Conservation (phyloP, 2,797 vertebrate genomes). For the Xenopus petersii region DNA sequence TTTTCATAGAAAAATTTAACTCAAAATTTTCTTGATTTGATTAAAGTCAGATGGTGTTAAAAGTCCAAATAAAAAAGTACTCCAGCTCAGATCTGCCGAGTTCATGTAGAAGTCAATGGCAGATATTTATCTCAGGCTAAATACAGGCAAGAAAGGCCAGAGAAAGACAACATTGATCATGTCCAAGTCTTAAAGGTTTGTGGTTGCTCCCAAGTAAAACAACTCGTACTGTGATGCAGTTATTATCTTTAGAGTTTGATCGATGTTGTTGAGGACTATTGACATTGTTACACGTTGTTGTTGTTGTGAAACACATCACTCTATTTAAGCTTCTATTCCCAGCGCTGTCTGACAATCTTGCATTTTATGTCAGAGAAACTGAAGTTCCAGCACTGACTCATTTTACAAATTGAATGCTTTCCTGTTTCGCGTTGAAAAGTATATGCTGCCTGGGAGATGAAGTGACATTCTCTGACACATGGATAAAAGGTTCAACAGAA, state of each 20-base stretch:
- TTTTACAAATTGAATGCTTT: slow-evolving; percentile 41
- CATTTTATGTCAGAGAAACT: slow-evolving; percentile 39
- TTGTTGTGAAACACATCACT: slow-evolving; percentile 30
- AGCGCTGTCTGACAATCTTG: slow-evolving; percentile 30
- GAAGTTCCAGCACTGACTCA: slow-evolving; percentile 37
- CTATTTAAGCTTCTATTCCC: slow-evolving; percentile 31
- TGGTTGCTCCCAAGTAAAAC: slow-evolving; percentile 9
- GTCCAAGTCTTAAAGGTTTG: slow-evolving; percentile 1
- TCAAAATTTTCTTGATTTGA: too few species aligned
- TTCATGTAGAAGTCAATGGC: too few species aligned
- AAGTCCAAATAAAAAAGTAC: too few species aligned
- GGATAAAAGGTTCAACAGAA: slow-evolving; percentile 40
- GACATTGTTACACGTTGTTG: slow-evolving; percentile 13
- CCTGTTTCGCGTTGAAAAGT: slow-evolving; percentile 36
- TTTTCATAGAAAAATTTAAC: too few species aligned
- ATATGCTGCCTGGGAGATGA: slow-evolving; percentile 38
- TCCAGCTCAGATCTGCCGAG: too few species aligned
- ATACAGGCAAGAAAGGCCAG: too few species aligned
- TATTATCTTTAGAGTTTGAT: slow-evolving; percentile 27
- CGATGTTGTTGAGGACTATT: slow-evolving; percentile 19
- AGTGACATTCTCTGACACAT: slow-evolving; percentile 44
- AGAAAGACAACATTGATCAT: too few species aligned
- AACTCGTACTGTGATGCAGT: slow-evolving; percentile 1
- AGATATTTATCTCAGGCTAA: too few species aligned
- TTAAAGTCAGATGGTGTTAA: too few species aligned